Conservation (phyloP, 2,888 invertebrate species). For the Lathronympha strigana region DNA sequence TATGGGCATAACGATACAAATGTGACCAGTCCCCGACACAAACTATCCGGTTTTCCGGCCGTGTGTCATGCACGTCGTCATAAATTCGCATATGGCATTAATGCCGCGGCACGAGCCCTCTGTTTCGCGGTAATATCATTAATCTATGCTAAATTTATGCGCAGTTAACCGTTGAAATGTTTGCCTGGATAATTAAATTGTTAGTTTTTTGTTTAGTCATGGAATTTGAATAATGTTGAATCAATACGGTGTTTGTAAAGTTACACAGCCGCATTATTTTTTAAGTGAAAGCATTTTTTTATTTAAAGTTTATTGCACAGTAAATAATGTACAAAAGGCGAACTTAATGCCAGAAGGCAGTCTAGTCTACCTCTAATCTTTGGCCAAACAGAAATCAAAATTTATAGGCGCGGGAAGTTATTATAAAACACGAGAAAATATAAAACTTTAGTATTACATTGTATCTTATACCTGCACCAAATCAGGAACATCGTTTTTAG, state of each 20-base stretch:
- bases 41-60: slow-evolving; percentile 41
- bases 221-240: slow-evolving; percentile 13
- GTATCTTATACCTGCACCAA: no score
- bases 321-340: no score
- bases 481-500: no score
- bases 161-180: slow-evolving; percentile 52
- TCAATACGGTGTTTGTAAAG: neutral
- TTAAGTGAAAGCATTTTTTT: neutral
- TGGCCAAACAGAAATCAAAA: no score
- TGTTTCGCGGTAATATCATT: slow-evolving; percentile 59
- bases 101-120: slow-evolving; percentile 55
- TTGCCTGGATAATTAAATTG: slow-evolving; percentile 37
- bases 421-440: no score
- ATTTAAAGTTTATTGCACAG: no score
- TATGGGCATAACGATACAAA: slow-evolving; percentile 2
- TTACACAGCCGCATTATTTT: neutral
- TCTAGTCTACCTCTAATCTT: no score
- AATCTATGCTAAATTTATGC: slow-evolving; percentile 64
- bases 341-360: no score
- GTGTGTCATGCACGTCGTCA: slow-evolving; percentile 44
- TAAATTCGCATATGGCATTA: slow-evolving; percentile 55
- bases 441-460: no score
- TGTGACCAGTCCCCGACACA: slow-evolving; percentile 6
- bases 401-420: no score
- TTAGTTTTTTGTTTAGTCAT: slow-evolving; percentile 37